Base-by-base conservation (phyloP, 2,888 invertebrate species). In the Pseudoips prasinana region DNA sequence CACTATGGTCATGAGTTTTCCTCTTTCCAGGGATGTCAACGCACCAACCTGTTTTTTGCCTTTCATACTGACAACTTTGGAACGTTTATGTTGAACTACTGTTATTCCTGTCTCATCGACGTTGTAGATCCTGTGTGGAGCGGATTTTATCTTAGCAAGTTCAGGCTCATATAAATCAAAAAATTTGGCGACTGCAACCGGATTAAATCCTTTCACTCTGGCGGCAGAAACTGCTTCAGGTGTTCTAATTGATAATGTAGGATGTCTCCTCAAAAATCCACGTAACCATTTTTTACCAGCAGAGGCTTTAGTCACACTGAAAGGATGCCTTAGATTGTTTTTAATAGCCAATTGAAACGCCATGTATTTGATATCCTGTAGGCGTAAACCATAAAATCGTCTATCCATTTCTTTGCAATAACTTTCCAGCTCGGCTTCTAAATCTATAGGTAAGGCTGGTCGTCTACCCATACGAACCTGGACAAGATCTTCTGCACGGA, bases 21-120 rank as follows among this genome's bases (percentile, higher is more conserved):
- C 43, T 17, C 39, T 22, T 33, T 44, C 44, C 26, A 39, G 33
- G 20, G 39, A 43, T 7, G 40, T 28, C n/a, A 45, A 22, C 32
- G 19, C 33, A 11, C 42, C 39, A 29, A 42, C 39, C 33, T 28
- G 36, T 34, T 42, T 42, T 22, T 45, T 32, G 9, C 37, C 37
- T 31, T 40, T 47, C 9, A 33, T 19, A 23, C 26, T 24, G 14
- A 40, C 8, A 10, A 36, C 33, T 29, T 36, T 32, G 6, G 10
- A 11, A 23, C 19, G 31, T 32, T 40, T 35, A 14, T 35, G 25
- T 31, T 17, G 40, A 17, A 40, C 40, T 24, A 25, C 29, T 14
- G 30, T 39, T 11, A 39, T 20, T 11, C 27, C 17, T 8, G 31
- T 31, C 29, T 32, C 37, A 19, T 34, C 34, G 3, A 34, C 29